Conservation (phyloP, 2,797 vertebrate genomes). For the Cossypha caffra region DNA sequence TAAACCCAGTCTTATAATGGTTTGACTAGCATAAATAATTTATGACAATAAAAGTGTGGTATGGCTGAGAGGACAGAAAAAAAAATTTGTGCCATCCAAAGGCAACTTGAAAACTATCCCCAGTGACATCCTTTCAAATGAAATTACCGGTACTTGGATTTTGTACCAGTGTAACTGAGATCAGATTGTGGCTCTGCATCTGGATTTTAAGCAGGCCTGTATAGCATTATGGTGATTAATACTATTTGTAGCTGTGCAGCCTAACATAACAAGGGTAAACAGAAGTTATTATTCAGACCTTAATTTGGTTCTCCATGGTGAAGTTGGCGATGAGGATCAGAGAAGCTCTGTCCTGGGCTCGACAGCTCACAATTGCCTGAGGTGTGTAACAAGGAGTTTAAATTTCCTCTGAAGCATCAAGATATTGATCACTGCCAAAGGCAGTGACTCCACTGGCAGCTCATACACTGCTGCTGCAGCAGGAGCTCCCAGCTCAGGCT, state of each 20-base stretch:
- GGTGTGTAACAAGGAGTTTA: accelerated
- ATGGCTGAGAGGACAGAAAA: background rate
- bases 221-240: conserved; percentile 46
- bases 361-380: background rate
- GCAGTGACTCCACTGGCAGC: background rate
- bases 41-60: background rate
- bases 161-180: conserved; percentile 7
- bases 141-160: conserved; percentile 42
- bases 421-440: background rate
- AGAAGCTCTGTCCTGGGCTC: background rate
- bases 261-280: conserved; percentile 44
- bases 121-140: conserved; percentile 37
- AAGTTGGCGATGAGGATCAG: background rate
- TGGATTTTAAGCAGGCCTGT: conserved; percentile 46
- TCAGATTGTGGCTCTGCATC: conserved; percentile 46
- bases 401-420: background rate
- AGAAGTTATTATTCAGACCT: conserved; percentile 17
- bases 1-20: background rate
- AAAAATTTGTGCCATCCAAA: background rate
- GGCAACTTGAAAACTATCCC: conserved; percentile 6
- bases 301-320: conserved; percentile 35
- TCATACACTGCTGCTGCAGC: accelerated
- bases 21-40: background rate
- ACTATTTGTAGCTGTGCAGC: conserved; percentile 37
- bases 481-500: background rate